phyloP scores from a whole-genome alignment of 2,888 invertebrate species.

The Pristionchus maxplancki region DNA sequence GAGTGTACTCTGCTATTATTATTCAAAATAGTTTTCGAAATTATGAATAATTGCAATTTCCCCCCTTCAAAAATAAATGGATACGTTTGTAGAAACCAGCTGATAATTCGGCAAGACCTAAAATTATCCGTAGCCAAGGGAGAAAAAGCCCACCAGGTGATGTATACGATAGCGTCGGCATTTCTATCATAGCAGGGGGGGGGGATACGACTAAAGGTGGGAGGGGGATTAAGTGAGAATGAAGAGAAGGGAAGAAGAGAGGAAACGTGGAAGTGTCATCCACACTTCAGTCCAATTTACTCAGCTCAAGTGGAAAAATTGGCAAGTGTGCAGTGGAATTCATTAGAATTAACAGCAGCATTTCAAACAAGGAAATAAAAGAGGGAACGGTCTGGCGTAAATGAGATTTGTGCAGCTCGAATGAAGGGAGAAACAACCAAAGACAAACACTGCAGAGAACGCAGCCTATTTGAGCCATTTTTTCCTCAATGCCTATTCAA shows the following conservation, averaged over 20 bases:
- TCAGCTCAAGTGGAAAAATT: not conserved
- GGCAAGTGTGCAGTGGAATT: not conserved
- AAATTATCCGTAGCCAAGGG: not conserved
- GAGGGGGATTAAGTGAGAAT: not conserved
- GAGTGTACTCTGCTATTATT: slow-evolving; percentile 19
- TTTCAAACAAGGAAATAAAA: not conserved
- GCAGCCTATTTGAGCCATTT: not conserved
- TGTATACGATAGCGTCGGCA: slow-evolving; percentile 20
- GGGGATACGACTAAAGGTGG: not conserved
- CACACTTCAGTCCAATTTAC: not conserved
- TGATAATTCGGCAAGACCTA: not conserved
- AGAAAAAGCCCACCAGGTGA: not conserved
- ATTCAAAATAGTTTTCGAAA: not conserved
- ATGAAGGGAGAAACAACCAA: not conserved
- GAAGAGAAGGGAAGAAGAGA: not conserved
- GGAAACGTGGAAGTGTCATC: not conserved
- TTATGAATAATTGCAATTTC: not conserved
- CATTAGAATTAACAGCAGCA: not conserved
- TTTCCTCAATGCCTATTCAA: not conserved
- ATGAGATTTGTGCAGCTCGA: not conserved
- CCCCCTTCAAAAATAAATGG: not conserved
- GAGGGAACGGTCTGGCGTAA: not conserved
- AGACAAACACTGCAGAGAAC: not conserved
- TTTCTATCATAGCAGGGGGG: not conserved
- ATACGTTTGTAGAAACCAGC: not conserved